phyloP scores from a whole-genome alignment of 2,888 invertebrate species.

The Hypselothyrea guttata region DNA sequence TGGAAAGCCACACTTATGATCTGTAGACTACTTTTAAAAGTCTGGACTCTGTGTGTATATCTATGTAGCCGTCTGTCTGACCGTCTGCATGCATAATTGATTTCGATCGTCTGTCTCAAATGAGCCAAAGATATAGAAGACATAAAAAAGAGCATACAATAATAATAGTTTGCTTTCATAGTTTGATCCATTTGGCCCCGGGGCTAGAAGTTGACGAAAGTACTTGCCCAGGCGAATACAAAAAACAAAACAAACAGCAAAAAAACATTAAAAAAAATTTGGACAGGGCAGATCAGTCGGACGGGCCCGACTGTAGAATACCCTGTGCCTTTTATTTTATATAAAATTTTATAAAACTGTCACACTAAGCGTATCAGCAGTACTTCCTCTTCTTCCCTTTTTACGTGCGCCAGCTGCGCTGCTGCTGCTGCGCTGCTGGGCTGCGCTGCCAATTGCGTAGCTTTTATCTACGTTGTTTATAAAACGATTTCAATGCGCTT shows the following conservation, averaged over 20 bases:
- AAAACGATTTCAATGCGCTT: too few species aligned
- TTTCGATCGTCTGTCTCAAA: constrained; percentile 50
- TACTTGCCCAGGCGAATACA: constrained; percentile 35
- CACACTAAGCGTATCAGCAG: too few species aligned
- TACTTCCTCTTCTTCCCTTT: too few species aligned
- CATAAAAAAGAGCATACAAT: constrained; percentile 2
- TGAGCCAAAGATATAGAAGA: constrained; percentile 28
- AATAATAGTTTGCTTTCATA: constrained; percentile 42
- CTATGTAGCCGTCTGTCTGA: constrained; percentile 27
- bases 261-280: constrained; percentile 9
- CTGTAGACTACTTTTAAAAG: constrained; percentile 47
- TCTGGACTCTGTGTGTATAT: constrained; percentile 24
- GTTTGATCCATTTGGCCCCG: constrained; percentile 32
- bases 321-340: too few species aligned
- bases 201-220: constrained; percentile 59
- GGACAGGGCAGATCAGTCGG: too few species aligned
- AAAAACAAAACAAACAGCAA: constrained; percentile 24
- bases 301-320: too few species aligned
- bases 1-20: constrained; percentile 50
- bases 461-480: too few species aligned
- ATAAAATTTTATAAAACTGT: too few species aligned
- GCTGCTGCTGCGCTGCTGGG: too few species aligned
- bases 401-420: too few species aligned
- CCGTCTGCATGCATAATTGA: constrained; percentile 58
- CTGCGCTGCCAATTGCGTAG: too few species aligned